phyloP scores from a whole-genome alignment of 2,797 vertebrate genomes.

The Xiphorhynchus erythropygius region DNA sequence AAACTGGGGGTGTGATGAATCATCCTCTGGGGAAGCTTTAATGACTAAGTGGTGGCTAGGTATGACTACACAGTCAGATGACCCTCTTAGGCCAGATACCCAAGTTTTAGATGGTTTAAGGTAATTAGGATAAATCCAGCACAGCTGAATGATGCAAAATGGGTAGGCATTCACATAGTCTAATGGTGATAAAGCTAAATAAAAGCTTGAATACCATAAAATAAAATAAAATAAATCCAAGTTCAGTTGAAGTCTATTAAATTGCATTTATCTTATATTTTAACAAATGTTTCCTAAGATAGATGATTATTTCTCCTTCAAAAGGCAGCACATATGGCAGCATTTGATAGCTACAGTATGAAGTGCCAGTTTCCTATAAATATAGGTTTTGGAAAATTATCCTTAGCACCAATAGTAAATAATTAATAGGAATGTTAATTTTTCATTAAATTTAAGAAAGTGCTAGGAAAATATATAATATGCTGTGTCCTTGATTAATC shows the following conservation, averaged over 20 bases:
- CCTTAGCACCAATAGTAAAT: constrained; percentile 6
- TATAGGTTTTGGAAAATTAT: not conserved
- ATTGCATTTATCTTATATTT: not conserved
- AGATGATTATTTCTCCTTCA: constrained; percentile 29
- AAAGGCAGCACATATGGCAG: constrained; percentile 33
- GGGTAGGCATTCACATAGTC: not conserved
- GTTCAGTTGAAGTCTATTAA: not conserved
- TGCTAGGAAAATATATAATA: not conserved
- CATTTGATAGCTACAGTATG: constrained; percentile 6
- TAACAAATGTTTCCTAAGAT: constrained; percentile 21
- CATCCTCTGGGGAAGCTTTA: not conserved
- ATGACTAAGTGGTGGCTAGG: not conserved
- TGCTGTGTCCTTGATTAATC: not conserved
- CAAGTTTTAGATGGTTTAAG: not conserved
- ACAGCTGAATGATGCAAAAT: not conserved
- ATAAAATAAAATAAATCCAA: not conserved
- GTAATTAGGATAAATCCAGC: not conserved
- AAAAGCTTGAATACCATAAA: not conserved
- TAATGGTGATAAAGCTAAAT: not conserved
- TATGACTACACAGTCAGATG: not conserved
- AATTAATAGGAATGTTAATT: constrained; percentile 14
- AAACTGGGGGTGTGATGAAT: not conserved
- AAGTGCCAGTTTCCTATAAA: not conserved
- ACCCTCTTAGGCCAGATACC: not conserved
- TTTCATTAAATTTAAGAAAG: not conserved